phyloP scores from a whole-genome alignment of 2,888 invertebrate species.

The Eupithecia inturbata region DNA sequence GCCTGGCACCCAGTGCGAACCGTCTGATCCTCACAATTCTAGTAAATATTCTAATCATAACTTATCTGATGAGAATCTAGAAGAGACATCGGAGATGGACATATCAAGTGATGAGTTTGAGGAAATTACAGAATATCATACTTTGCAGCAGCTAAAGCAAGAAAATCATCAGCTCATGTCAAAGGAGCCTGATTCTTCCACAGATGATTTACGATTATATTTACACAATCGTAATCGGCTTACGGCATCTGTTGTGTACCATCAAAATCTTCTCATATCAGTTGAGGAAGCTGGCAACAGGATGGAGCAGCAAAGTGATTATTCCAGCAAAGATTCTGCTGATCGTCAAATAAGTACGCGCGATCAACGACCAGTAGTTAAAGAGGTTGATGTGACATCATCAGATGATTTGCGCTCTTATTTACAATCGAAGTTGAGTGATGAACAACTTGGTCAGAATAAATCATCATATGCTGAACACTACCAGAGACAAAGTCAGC shows the following conservation, averaged over 20 bases:
- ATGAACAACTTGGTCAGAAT: background rate
- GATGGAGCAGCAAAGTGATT: background rate
- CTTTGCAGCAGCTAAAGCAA: slow-evolving; percentile 5
- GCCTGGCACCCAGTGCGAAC: background rate
- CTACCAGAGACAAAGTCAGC: background rate
- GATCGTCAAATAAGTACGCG: background rate
- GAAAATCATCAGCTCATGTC: background rate
- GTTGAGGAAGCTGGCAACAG: background rate
- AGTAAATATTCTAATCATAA: slow-evolving; percentile 7
- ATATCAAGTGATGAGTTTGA: slow-evolving; percentile 13
- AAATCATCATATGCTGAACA: background rate
- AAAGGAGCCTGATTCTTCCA: slow-evolving; percentile 2
- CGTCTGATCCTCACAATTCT: background rate
- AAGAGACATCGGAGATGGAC: background rate
- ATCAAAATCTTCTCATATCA: background rate
- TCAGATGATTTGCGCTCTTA: slow-evolving; percentile 17
- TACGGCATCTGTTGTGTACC: background rate
- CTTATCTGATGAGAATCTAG: background rate
- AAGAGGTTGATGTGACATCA: background rate
- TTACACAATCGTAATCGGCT: slow-evolving; percentile 20
- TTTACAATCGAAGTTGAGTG: slow-evolving; percentile 10
- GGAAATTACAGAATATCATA: slow-evolving; percentile 17
- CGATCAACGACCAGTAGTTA: background rate
- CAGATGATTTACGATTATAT: slow-evolving; percentile 21
- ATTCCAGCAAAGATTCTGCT: background rate